phyloP scores from a whole-genome alignment of 2,888 invertebrate species.

The Drosophila prostipennis region DNA sequence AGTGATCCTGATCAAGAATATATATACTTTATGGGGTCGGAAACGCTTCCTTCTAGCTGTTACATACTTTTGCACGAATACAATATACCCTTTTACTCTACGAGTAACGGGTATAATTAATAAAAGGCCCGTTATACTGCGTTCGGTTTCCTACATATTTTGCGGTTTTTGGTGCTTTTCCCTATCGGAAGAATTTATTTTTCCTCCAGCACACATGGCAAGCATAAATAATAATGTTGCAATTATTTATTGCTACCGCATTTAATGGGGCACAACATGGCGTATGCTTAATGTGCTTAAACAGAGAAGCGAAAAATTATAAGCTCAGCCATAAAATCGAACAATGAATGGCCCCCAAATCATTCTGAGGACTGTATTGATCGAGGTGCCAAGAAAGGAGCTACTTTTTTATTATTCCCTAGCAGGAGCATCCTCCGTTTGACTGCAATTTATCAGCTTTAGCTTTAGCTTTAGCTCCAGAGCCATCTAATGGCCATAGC shows the following conservation, averaged over 20 bases:
- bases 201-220: conserved; percentile 20
- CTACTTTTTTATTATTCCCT: conserved; percentile 5
- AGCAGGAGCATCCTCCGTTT: background rate
- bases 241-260: conserved; percentile 40
- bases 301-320: conserved; percentile 35
- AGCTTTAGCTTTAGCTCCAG: background rate
- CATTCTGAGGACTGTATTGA: conserved; percentile 22
- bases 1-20: too few species aligned
- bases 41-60: too few species aligned
- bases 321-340: conserved; percentile 38
- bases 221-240: conserved; percentile 52
- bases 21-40: too few species aligned
- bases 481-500: conserved; percentile 25
- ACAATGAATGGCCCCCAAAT: conserved; percentile 28
- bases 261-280: conserved; percentile 46
- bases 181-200: too few species aligned
- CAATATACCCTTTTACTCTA: too few species aligned
- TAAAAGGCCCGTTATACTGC: background rate
- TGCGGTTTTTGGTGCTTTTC: conserved; percentile 18
- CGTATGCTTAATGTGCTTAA: conserved; percentile 63
- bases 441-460: conserved; percentile 38
- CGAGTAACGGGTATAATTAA: too few species aligned
- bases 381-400: conserved; percentile 4
- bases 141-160: conserved; percentile 3
- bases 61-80: too few species aligned